phyloP scores from a whole-genome alignment of 2,888 invertebrate species.

The Trisateles emortualis region DNA sequence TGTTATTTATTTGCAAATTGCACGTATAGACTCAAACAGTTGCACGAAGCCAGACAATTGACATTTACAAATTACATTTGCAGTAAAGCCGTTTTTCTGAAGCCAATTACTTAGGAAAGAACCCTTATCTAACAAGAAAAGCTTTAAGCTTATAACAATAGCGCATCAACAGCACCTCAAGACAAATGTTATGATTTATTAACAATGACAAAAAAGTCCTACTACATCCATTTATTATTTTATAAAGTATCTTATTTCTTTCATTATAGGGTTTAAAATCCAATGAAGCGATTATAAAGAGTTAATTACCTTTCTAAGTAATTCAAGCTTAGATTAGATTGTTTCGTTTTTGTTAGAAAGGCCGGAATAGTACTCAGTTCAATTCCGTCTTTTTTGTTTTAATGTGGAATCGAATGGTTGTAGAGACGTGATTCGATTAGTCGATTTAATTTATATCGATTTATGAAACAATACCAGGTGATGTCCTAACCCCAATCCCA shows the following conservation, averaged over 20 bases:
- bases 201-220: conserved; percentile 63
- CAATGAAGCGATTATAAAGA: conserved; percentile 13
- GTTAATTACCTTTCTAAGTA: conserved; percentile 51
- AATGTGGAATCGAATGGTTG: conserved; percentile 73
- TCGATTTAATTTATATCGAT: conserved; percentile 27
- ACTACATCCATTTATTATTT: background rate
- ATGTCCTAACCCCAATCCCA: too few species aligned
- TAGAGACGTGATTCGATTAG: conserved; percentile 49
- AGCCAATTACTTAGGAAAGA: conserved; percentile 5
- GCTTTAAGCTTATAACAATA: conserved; percentile 64
- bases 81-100: background rate
- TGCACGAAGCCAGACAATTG: background rate
- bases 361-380: conserved; percentile 58
- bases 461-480: too few species aligned
- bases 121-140: conserved; percentile 30
- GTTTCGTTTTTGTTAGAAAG: conserved; percentile 64
- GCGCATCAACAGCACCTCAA: conserved; percentile 72
- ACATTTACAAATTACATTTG: background rate
- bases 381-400: conserved; percentile 64
- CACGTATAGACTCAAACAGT: background rate
- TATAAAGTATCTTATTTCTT: conserved; percentile 11
- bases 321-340: conserved; percentile 55
- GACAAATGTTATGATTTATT: conserved; percentile 81
- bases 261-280: conserved; percentile 9
- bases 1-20: background rate